Conservation (phyloP, 2,797 vertebrate genomes). For the Mormyrops attenuatus region DNA sequence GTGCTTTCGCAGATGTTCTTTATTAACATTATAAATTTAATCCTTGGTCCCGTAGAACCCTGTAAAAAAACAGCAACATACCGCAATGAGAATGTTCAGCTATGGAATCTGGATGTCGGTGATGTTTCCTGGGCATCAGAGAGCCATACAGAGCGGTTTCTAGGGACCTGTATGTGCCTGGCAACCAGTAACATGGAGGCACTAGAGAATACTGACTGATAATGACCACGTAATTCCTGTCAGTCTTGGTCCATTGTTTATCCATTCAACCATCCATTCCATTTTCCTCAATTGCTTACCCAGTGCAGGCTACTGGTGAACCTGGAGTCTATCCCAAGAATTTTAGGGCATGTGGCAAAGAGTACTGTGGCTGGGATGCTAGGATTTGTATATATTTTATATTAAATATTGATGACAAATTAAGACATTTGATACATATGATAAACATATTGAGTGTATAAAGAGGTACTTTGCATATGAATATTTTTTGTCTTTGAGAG, state of each 20-base stretch:
- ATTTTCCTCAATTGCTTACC: background rate
- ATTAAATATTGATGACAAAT: background rate
- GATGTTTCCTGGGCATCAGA: background rate
- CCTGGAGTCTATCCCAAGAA: background rate
- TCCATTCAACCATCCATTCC: background rate
- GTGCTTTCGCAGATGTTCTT: background rate
- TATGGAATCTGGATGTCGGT: background rate
- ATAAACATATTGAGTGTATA: background rate
- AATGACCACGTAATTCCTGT: conserved; percentile 48
- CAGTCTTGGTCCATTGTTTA: conserved; percentile 27
- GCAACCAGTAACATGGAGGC: conserved; percentile 27
- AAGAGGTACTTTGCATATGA: background rate
- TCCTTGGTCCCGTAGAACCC: background rate
- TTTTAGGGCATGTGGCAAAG: background rate
- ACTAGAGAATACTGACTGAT: conserved; percentile 43
- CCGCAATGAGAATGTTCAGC: background rate
- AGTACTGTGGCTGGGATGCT: background rate
- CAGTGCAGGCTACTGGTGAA: background rate
- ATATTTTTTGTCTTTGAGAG: background rate
- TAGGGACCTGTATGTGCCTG: background rate
- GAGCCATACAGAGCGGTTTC: background rate
- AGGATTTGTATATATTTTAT: background rate
- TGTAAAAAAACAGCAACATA: background rate
- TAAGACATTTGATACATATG: background rate
- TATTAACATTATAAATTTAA: background rate